Conservation (phyloP, 1,140 invertebrate species). For the Eumeta japonica region DNA sequence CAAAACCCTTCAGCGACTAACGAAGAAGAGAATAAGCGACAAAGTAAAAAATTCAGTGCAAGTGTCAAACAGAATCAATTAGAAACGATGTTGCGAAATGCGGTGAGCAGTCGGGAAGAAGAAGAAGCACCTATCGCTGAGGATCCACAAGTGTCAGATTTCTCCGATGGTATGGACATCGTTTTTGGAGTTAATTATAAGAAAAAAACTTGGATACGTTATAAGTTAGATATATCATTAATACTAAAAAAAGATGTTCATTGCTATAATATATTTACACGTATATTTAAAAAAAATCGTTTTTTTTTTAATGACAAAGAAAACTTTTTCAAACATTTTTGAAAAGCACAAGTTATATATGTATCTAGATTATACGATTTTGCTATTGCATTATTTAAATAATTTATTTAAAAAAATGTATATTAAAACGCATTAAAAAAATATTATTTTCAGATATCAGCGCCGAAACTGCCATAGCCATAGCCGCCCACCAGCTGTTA, state of each 20-base stretch:
- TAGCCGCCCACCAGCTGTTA: slow-evolving; percentile 48
- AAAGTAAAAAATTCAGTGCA: slow-evolving; percentile 47
- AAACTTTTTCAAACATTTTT: too few species aligned
- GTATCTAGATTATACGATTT: too few species aligned
- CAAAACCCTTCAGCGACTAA: slow-evolving; percentile 42
- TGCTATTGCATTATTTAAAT: too few species aligned
- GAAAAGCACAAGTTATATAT: too few species aligned
- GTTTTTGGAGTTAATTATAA: slow-evolving; percentile 32
- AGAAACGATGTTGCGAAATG: slow-evolving; percentile 24
- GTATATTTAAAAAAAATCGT: too few species aligned
- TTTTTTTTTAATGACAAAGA: too few species aligned
- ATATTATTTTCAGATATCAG: slow-evolving; percentile 27
- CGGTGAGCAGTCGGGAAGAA: slow-evolving; percentile 19
- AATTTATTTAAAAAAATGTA: too few species aligned
- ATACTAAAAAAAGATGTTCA: not conserved
- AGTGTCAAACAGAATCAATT: slow-evolving; percentile 42
- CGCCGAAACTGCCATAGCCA: slow-evolving; percentile 46
- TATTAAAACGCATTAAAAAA: slow-evolving; percentile 2
- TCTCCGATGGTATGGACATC: slow-evolving; percentile 21
- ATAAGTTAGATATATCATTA: not conserved
- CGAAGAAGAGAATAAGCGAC: slow-evolving; percentile 30
- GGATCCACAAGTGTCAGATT: too few species aligned
- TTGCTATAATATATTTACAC: too few species aligned
- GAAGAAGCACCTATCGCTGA: slow-evolving; percentile 21
- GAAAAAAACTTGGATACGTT: not conserved